Base-by-base conservation (phyloP, 2,113 vertebrate genomes). In the Archocentrus centrarchus region DNA sequence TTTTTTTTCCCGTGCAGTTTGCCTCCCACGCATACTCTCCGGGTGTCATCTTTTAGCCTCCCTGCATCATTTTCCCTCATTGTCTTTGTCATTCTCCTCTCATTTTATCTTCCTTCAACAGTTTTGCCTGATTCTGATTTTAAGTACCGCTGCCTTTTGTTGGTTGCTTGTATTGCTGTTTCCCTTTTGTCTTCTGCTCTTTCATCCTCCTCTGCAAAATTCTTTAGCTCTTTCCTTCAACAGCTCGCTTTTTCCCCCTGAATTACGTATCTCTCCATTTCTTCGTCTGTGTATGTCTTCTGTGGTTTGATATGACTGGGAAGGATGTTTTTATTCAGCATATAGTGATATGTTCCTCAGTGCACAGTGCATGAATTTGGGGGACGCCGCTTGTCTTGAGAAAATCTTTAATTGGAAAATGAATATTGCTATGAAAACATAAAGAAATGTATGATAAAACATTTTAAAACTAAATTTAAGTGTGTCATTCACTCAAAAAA, bases 191-290 rank as follows among this genome's bases (percentile, higher is more conserved):
- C 80, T 24, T 63, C 13, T 55, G 11, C 50, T 82, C 78, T 88
- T 92, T 92, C 47, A 92, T 89, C 89, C 68, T 85, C 88, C 88
- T 53, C 60, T 80, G 82, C 80, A 86, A 59, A 59, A 86, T 70
- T 88, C 55, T 58, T n/a, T 81, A 64, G 7, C 75, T 81, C 20
- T 70, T 47, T 55, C 55, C 41, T 22, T 50, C 44, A 17, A 61
- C 44, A 78, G 75, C 75, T 70, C 2, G n/a, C 70, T 59, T 59
- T 76, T 17, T 13, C 62, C 44, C 3, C 20, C 76, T 53, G 79
- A 61, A 55, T 73, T 55, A 73, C 20, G 10, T 55, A 73, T 44
- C 39, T 68, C 20, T 17, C 80, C 82, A 59, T 73, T 53, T 47
- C 32, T 80, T 76, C 62, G 47, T 68, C 59, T 44, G 7, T 41